Base-by-base conservation (phyloP, 2,797 vertebrate genomes). In the Neosilurus hyrtlii region DNA sequence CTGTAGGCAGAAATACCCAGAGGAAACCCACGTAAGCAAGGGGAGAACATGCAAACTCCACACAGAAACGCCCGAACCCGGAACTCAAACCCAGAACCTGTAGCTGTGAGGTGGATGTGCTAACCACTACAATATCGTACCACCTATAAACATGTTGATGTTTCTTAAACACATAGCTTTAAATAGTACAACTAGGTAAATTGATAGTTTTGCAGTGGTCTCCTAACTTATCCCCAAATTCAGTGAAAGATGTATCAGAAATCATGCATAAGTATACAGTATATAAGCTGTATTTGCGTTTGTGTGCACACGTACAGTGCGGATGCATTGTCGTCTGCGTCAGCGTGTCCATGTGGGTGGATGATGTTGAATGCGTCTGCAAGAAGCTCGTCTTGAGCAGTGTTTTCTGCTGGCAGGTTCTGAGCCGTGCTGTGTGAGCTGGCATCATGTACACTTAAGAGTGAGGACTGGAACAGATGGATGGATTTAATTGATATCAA, bases 291-390 rank as follows among this genome's bases (percentile, higher is more conserved):
- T 16, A 30, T 30, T 24, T 20, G 71, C 30, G 51, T 52, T 26
- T 30, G 24, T 56, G 52, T 3, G 9, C n/a, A 54, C 24, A 30
- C 12, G 16, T 67, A 20, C 16, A 54, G 30, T 14, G 26, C 3
- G 66, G 54, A 9, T 20, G 37, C 59, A 20, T 80, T 51, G 16
- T 83, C 81, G 87, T 81, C 67, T 51, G 54, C 54, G 20, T 81
- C 11, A 30, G 66, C 24, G 20, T 74, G 30, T 61, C 61, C 52
- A 52, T 51, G 59, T 49, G 65, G 92, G 1, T 92, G 91, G 92
- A 61, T 65, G 72, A 68, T 79, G 72, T 49, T 57, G 24, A 70
- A 20, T 37, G 68, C 14, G 43, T 62, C 56, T 72, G 52, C 22
- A 59, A 20, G 61, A 22, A 52, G 62, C 72, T 81, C 43, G 37